phyloP scores from a whole-genome alignment of 2,113 vertebrate species.

The Oryzias curvinotus region DNA sequence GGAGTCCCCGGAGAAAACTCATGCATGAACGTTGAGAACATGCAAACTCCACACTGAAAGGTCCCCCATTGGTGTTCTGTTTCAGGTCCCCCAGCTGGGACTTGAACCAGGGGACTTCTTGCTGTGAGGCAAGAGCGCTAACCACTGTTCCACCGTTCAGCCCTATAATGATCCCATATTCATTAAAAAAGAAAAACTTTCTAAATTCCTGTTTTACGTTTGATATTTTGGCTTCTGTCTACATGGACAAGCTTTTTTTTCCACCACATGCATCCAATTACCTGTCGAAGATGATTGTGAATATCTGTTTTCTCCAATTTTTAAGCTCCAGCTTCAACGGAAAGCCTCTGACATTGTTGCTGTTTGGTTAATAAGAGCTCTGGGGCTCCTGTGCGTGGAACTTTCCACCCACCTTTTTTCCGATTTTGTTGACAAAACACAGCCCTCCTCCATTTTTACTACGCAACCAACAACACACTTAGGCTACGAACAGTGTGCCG shows the following conservation, averaged over 20 bases:
- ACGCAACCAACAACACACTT: conserved; percentile 54
- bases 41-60: too few species aligned
- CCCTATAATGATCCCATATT: background rate
- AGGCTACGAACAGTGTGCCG: conserved; percentile 22
- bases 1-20: too few species aligned
- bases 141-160: background rate
- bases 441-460: conserved; percentile 36
- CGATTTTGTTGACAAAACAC: conserved; percentile 66
- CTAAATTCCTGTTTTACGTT: background rate
- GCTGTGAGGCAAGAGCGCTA: too few species aligned
- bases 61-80: too few species aligned
- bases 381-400: conserved; percentile 50
- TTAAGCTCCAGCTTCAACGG: conserved; percentile 20
- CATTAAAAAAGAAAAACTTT: background rate
- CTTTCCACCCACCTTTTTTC: conserved; percentile 64
- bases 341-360: conserved; percentile 39
- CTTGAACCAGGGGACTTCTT: too few species aligned
- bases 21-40: too few species aligned
- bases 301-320: conserved; percentile 27
- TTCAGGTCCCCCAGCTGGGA: too few species aligned
- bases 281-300: background rate
- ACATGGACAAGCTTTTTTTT: background rate
- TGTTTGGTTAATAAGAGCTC: conserved; percentile 28
- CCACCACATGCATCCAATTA: conserved; percentile 12
- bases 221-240: conserved; percentile 2